A percentile compares a stretch with the other conserved stretches of the same genome.
These are phyloP conservation scores for Oscheius onirici DNA, from an alignment of 2,888 invertebrate genomes.

Conservation along the genomic window DNA sequence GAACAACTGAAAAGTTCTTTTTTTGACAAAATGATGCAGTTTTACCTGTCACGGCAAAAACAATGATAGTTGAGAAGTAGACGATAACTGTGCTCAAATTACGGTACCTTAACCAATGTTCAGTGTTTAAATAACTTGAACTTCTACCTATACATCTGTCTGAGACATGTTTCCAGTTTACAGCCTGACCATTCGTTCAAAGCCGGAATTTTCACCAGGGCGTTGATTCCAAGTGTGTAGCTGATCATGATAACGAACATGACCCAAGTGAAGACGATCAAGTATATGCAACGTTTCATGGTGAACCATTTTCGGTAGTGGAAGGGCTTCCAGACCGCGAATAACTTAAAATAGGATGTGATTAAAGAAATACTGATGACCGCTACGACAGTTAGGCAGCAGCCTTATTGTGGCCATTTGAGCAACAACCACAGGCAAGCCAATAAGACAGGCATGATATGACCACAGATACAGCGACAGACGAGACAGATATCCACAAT, in stretches of 20 bases:
- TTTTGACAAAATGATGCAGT: not conserved
- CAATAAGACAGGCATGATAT: no score
- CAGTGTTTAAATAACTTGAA: not conserved
- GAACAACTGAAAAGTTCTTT: slow-evolving; percentile 41
- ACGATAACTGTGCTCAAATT: slow-evolving; percentile 55
- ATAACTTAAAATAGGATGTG: slow-evolving; percentile 40
- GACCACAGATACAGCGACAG: no score
- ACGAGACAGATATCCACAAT: no score
- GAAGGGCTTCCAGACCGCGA: slow-evolving; percentile 65
- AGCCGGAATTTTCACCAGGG: slow-evolving; percentile 62
- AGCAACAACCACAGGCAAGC: no score
- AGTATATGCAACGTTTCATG: slow-evolving; percentile 64
- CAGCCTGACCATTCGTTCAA: slow-evolving; percentile 66
- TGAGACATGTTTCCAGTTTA: slow-evolving; percentile 65
- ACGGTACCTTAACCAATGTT: slow-evolving; percentile 41
- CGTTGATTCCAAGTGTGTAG: slow-evolving; percentile 58
- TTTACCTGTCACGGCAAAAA: slow-evolving; percentile 61
- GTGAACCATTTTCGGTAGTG: slow-evolving; percentile 66
- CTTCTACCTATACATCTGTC: slow-evolving; percentile 51
- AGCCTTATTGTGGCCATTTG: no score
- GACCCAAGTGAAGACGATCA: slow-evolving; percentile 64
- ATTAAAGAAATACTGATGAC: not conserved
- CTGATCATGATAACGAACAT: slow-evolving; percentile 59
- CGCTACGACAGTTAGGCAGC: not conserved
- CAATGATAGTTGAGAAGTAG: slow-evolving; percentile 61